phyloP scores from a whole-genome alignment of 2,888 invertebrate species.

The Cartodere bifasciata region DNA sequence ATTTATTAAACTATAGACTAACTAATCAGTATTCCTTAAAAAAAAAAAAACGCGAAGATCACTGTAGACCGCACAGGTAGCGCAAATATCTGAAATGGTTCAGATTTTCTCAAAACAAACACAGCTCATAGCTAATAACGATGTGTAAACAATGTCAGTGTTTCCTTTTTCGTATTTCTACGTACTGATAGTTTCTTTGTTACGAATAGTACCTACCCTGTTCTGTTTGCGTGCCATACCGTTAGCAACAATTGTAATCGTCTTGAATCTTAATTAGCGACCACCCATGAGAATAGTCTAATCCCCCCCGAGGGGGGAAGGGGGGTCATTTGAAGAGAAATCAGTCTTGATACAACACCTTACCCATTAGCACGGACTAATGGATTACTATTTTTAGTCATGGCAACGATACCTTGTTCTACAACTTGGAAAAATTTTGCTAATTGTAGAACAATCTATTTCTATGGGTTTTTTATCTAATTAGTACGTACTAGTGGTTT shows the following conservation, averaged over 20 bases:
- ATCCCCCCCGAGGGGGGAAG: slow-evolving; percentile 23
- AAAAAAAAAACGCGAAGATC: too few species aligned
- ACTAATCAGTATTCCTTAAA: too few species aligned
- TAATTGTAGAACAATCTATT: slow-evolving; percentile 12
- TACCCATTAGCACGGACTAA: slow-evolving; percentile 36
- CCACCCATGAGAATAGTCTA: slow-evolving; percentile 37
- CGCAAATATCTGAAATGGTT: slow-evolving; percentile 35
- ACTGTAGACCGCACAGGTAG: slow-evolving; percentile 34
- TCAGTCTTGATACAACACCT: slow-evolving; percentile 33
- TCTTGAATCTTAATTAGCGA: slow-evolving; percentile 39
- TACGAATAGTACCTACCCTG: slow-evolving; percentile 27
- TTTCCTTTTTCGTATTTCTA: slow-evolving; percentile 34
- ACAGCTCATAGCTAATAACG: slow-evolving; percentile 34
- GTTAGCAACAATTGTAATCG: slow-evolving; percentile 39
- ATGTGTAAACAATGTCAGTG: slow-evolving; percentile 31
- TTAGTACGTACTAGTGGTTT: too few species aligned
- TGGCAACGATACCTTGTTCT: slow-evolving; percentile 13
- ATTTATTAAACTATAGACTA: too few species aligned
- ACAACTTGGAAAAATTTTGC: slow-evolving; percentile 11
- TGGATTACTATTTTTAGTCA: slow-evolving; percentile 33
- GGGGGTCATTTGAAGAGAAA: slow-evolving; percentile 24
- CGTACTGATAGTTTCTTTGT: slow-evolving; percentile 33
- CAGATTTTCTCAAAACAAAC: slow-evolving; percentile 32
- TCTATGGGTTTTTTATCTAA: too few species aligned
- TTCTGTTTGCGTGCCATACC: slow-evolving; percentile 38